Conservation (phyloP, 1,140 invertebrate species). For the Nephotettix cincticeps region DNA sequence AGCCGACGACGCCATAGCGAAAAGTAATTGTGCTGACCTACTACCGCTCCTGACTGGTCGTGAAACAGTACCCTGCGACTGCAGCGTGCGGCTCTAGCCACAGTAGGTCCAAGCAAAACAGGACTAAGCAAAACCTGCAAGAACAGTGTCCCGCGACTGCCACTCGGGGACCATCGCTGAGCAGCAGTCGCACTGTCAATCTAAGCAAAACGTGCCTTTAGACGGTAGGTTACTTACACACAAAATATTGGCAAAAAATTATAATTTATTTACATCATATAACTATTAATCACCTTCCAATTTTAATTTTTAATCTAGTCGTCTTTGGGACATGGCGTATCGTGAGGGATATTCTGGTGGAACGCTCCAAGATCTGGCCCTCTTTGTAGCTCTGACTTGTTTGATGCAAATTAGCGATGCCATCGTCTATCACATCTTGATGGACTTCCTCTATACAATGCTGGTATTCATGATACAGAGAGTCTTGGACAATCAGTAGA, state of each 20-base stretch:
- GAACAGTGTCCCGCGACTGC: not conserved
- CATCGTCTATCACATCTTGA: slow-evolving; percentile 65
- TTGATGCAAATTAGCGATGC: slow-evolving; percentile 65
- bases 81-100: not conserved
- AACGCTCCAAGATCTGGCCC: slow-evolving; percentile 59
- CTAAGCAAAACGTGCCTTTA: too few relatives aligned
- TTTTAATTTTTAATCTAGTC: slow-evolving; percentile 70
- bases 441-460: slow-evolving; percentile 83
- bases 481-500: slow-evolving; percentile 80
- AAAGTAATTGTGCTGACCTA: not conserved
- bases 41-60: too few relatives aligned
- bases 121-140: not conserved
- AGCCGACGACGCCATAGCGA: not conserved
- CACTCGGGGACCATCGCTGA: too few relatives aligned
- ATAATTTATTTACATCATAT: too few relatives aligned
- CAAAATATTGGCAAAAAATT: too few relatives aligned
- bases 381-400: slow-evolving; percentile 56
- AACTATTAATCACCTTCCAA: slow-evolving; percentile 47
- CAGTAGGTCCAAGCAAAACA: not conserved
- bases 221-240: too few relatives aligned
- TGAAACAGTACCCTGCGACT: too few relatives aligned
- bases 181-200: too few relatives aligned
- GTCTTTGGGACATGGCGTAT: slow-evolving; percentile 93
- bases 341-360: slow-evolving; percentile 85
- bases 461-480: slow-evolving; percentile 81